Evolutionary conservation across 2,888 invertebrate species (phyloP).

Genomic region (Odiellus spinosus): DNA sequence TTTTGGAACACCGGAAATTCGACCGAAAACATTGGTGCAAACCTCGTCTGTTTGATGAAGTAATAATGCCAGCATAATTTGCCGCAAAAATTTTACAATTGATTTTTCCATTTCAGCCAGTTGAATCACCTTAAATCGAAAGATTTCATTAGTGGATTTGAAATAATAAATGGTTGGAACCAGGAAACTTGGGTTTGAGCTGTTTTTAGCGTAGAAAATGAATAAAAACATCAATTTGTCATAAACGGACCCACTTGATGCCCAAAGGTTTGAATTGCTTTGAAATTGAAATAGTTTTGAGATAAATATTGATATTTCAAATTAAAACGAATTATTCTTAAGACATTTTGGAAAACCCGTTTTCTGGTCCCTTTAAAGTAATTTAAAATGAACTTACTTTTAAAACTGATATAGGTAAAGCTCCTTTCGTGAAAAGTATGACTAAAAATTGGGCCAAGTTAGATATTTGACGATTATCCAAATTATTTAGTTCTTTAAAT

Average conservation of each 20-base stretch:
- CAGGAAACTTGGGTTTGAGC: too few species aligned
- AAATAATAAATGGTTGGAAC: too few species aligned
- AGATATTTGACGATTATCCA: slow-evolving; percentile 44
- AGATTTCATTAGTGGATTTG: slow-evolving; percentile 2
- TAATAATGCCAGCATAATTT: slow-evolving; percentile 56
- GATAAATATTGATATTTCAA: too few species aligned
- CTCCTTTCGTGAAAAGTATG: slow-evolving; percentile 60
- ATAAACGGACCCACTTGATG: too few species aligned
- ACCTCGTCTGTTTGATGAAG: slow-evolving; percentile 45
- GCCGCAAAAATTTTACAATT: slow-evolving; percentile 60
- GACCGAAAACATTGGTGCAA: slow-evolving; percentile 47
- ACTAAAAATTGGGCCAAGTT: slow-evolving; percentile 64
- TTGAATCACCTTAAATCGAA: slow-evolving; percentile 49
- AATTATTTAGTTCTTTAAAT: slow-evolving; percentile 55
- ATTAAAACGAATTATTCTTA: too few species aligned
- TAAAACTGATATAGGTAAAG: slow-evolving; percentile 60
- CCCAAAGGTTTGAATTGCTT: too few species aligned
- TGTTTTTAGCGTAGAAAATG: too few species aligned
- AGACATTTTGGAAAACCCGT: too few species aligned
- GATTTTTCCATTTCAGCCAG: slow-evolving; percentile 68
- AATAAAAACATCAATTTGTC: too few species aligned
- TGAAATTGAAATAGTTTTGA: too few species aligned
- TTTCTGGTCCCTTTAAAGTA: too few species aligned
- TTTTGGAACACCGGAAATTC: slow-evolving; percentile 54
- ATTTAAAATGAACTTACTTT: slow-evolving; percentile 43